phyloP scores from a whole-genome alignment of 2,113 vertebrate genomes.

The Baryphthengus martii region DNA sequence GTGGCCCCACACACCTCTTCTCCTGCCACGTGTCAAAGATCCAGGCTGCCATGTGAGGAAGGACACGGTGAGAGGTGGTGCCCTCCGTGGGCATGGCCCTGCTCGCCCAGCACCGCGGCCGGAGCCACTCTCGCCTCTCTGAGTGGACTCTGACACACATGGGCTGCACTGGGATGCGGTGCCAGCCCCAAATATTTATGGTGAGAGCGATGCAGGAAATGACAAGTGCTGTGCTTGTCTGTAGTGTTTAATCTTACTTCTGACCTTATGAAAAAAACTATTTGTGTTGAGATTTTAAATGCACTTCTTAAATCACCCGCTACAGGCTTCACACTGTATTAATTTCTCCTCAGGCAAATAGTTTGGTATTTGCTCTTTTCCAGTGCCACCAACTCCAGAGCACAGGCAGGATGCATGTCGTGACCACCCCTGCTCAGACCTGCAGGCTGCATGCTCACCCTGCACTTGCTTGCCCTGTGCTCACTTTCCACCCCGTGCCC shows the following conservation, averaged over 20 bases:
- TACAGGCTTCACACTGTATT: background rate
- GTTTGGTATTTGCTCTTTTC: background rate
- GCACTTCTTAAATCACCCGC: conserved; percentile 49
- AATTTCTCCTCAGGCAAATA: conserved; percentile 27
- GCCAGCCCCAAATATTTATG: background rate
- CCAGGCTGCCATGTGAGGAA: background rate
- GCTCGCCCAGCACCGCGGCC: accelerated
- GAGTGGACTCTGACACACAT: background rate
- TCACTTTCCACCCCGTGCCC: background rate
- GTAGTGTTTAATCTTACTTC: conserved; percentile 49
- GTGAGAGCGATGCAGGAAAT: background rate
- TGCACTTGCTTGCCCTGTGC: accelerated
- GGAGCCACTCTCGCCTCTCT: accelerated
- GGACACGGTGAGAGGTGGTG: background rate
- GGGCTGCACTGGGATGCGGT: accelerated
- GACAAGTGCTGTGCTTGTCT: conserved; percentile 5
- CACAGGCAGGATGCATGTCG: accelerated
- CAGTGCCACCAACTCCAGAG: background rate
- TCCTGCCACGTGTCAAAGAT: accelerated
- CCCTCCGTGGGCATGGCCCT: background rate
- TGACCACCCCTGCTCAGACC: accelerated
- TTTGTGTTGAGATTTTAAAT: conserved; percentile 66
- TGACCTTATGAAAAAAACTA: conserved; percentile 61
- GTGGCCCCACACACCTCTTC: accelerated
- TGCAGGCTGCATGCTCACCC: background rate